Conservation (phyloP, 2,113 vertebrate genomes). For the Percina caprodes region DNA sequence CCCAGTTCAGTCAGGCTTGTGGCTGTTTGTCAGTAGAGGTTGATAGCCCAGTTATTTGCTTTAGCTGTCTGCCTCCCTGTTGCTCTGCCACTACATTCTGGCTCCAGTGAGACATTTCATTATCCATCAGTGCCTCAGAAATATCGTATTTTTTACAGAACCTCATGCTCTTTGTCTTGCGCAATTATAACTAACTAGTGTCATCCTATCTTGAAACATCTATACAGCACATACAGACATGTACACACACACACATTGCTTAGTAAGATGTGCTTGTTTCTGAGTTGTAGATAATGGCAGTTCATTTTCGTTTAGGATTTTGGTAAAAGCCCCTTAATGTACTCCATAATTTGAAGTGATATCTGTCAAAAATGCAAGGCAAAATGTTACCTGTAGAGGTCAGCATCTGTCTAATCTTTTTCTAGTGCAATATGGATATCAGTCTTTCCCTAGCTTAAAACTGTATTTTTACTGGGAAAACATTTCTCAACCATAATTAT, state of each 20-base stretch:
- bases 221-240: background rate
- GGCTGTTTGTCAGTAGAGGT: conserved; percentile 78
- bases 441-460: conserved; percentile 10
- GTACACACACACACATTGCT: background rate
- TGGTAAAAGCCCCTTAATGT: conserved; percentile 27
- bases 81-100: conserved; percentile 71
- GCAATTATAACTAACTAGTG: conserved; percentile 40
- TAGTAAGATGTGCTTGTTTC: background rate
- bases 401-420: conserved; percentile 78
- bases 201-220: conserved; percentile 18
- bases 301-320: conserved; percentile 16
- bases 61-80: conserved; percentile 72
- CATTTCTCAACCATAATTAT: background rate
- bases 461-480: background rate
- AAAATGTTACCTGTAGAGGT: conserved; percentile 78
- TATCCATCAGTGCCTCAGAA: conserved; percentile 62
- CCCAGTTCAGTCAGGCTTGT: conserved; percentile 79
- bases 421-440: conserved; percentile 51
- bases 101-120: conserved; percentile 73
- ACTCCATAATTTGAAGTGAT: conserved; percentile 47
- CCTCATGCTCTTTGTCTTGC: conserved; percentile 32
- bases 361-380: conserved; percentile 73
- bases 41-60: conserved; percentile 75
- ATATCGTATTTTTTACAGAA: conserved; percentile 2
- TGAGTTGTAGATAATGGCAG: background rate